A percentile compares a stretch with the other conserved stretches of the same genome.
phyloP scores from a whole-genome alignment of 2,113 vertebrate species.

The Nothocercus nigrocapillus region DNA sequence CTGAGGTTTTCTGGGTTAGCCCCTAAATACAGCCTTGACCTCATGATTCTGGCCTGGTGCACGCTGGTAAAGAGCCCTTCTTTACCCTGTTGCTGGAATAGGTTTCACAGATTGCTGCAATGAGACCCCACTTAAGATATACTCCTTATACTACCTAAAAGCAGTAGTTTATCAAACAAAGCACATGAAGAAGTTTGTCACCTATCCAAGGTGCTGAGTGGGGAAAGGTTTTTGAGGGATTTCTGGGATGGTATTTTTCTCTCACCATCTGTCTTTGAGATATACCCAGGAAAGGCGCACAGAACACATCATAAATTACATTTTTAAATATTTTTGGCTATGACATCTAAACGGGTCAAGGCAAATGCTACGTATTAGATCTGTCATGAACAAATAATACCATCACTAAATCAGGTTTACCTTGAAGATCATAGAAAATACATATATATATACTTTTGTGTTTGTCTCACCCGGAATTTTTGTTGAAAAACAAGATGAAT shows the following conservation, averaged over 20 bases:
- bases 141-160: rapidly evolving
- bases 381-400: slow-evolving; percentile 28
- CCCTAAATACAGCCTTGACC: not conserved
- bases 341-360: not conserved
- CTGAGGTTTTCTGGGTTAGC: not conserved
- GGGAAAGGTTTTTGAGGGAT: not conserved
- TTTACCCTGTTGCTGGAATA: not conserved
- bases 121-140: not conserved
- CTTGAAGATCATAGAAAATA: not conserved
- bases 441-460: not conserved
- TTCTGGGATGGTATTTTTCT: not conserved
- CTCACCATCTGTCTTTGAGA: not conserved
- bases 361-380: slow-evolving; percentile 29
- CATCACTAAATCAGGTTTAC: slow-evolving; percentile 32
- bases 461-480: slow-evolving; percentile 9
- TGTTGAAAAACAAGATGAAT: slow-evolving; percentile 14
- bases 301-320: not conserved
- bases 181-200: not conserved
- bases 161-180: no score
- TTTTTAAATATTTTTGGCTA: slow-evolving; percentile 5
- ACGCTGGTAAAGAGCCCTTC: rapidly evolving
- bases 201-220: not conserved
- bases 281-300: not conserved
- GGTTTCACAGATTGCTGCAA: not conserved
- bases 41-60: not conserved